Evolutionary conservation across 2,113 vertebrate genomes (phyloP).

Genomic region (Podilymbus podiceps): DNA sequence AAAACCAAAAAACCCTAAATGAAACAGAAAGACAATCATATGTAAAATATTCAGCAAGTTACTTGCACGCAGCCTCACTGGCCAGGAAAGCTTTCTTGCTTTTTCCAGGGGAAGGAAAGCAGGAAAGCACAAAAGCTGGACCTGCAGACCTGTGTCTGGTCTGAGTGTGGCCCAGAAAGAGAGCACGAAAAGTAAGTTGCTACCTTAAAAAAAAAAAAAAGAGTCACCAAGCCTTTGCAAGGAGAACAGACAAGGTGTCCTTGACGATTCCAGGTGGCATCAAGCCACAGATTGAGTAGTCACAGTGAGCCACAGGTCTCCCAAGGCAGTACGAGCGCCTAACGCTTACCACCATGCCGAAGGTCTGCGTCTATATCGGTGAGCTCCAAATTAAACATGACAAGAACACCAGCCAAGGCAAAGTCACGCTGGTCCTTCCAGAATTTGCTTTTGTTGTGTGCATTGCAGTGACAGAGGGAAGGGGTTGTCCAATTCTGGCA

Average conservation of each 20-base stretch:
- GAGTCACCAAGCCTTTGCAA: rapidly evolving
- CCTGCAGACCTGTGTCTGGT: not conserved
- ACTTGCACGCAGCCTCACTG: not conserved
- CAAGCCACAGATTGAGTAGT: not conserved
- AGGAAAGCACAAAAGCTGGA: not conserved
- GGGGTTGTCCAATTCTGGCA: slow-evolving; percentile 74
- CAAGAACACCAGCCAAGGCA: slow-evolving; percentile 71
- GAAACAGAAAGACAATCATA: not conserved
- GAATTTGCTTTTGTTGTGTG: slow-evolving; percentile 82
- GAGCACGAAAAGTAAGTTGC: not conserved
- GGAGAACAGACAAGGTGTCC: not conserved
- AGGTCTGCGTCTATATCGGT: slow-evolving; percentile 79
- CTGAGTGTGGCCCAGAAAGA: not conserved
- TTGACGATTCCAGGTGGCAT: too few species aligned
- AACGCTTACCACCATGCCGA: slow-evolving; percentile 71
- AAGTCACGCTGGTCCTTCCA: slow-evolving; percentile 75
- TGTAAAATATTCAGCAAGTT: not conserved
- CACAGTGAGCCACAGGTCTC: not conserved
- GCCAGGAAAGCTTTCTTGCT: not conserved
- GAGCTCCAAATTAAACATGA: slow-evolving; percentile 75
- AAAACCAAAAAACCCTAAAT: not conserved
- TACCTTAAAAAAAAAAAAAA: not conserved
- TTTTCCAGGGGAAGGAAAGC: not conserved
- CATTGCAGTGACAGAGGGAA: slow-evolving; percentile 82
- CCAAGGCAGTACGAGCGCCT: rapidly evolving